These are phyloP conservation scores for Cataglyphis livida DNA, from an alignment of 2,888 invertebrate genomes.

Conservation along the genomic window DNA sequence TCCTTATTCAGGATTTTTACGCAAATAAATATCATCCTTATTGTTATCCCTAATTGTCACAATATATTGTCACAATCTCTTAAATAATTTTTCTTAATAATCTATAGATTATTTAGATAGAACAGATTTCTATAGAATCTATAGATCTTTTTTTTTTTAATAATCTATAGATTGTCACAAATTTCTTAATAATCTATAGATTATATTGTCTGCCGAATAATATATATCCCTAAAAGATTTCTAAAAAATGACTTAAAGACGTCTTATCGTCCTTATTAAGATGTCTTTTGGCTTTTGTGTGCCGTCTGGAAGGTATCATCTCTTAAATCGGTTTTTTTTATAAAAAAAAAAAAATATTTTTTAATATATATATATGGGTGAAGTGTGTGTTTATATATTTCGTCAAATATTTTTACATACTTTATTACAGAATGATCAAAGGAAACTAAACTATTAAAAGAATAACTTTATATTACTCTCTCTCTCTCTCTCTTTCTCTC, in stretches of 20 bases:
- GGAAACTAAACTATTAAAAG: not conserved
- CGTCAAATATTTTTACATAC: not conserved
- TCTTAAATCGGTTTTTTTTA: not conserved
- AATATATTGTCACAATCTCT: too few relatives aligned
- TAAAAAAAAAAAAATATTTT: not conserved
- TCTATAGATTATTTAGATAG: too few relatives aligned
- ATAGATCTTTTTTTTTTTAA: too few relatives aligned
- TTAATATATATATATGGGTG: not conserved
- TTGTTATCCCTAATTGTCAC: not conserved
- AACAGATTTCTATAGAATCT: too few relatives aligned
- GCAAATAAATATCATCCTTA: constrained; percentile 27
- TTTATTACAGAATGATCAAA: not conserved
- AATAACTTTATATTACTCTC: not conserved
- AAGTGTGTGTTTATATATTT: not conserved
- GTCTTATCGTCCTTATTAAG: not conserved
- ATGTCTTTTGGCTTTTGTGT: not conserved
- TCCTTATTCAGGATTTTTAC: constrained; percentile 2
- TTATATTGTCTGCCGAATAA: too few relatives aligned
- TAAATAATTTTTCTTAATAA: too few relatives aligned
- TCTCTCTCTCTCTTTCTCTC: too few relatives aligned
- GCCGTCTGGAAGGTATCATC: not conserved
- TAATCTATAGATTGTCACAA: too few relatives aligned
- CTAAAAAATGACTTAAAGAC: not conserved
- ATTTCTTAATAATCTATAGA: too few relatives aligned
- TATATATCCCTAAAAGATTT: not conserved